These are phyloP conservation scores for Nothura maculosa DNA, from an alignment of 2,797 vertebrate genomes.

Conservation along the genomic window DNA sequence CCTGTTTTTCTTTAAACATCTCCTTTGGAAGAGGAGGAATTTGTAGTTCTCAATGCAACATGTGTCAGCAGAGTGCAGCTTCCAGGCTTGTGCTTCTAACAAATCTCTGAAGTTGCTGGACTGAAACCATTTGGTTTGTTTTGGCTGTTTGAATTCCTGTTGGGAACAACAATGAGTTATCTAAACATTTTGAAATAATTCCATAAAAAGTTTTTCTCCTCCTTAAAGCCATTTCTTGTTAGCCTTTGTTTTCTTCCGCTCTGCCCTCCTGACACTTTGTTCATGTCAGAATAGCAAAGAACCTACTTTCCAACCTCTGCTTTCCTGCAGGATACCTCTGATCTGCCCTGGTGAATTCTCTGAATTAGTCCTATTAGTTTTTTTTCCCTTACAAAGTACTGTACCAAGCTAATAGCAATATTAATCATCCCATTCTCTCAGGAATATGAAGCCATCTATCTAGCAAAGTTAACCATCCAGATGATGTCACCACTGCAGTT, in stretches of 20 bases:
- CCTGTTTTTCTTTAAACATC: background rate
- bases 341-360: background rate
- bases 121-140: background rate
- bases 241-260: background rate
- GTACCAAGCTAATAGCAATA: background rate
- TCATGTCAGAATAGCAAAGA: background rate
- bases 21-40: background rate
- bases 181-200: background rate
- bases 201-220: background rate
- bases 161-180: background rate
- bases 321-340: background rate
- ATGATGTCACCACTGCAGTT: conserved; percentile 97
- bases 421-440: conserved; percentile 63
- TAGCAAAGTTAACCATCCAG: conserved; percentile 97
- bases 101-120: background rate
- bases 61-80: accelerated
- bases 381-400: background rate
- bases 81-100: background rate
- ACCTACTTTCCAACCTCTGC: background rate
- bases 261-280: background rate
- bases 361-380: background rate
- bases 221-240: background rate
- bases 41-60: background rate
- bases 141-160: background rate
- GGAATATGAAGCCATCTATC: conserved; percentile 99